These are phyloP conservation scores for Chesias legatella DNA, from an alignment of 2,888 invertebrate genomes.

Conservation along the genomic window DNA sequence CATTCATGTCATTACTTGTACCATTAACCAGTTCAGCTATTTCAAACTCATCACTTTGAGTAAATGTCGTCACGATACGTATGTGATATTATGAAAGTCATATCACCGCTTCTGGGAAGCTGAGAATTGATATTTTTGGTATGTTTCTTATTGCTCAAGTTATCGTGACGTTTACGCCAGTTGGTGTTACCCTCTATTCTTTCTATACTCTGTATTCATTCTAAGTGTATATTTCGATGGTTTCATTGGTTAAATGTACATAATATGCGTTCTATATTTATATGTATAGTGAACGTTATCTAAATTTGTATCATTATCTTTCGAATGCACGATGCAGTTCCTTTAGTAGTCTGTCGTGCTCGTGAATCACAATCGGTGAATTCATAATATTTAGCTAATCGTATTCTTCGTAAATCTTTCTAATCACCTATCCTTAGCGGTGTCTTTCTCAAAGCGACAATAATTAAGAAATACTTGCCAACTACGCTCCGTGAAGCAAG, in stretches of 20 bases:
- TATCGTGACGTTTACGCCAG: slow-evolving; percentile 51
- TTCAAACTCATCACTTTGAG: slow-evolving; percentile 1
- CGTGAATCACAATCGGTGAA: slow-evolving; percentile 60
- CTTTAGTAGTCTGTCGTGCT: slow-evolving; percentile 75
- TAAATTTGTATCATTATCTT: slow-evolving; percentile 68
- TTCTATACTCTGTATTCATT: too few species aligned
- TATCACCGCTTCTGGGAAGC: slow-evolving; percentile 69
- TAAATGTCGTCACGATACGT: slow-evolving; percentile 30
- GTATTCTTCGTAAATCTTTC: slow-evolving; percentile 29
- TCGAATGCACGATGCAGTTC: slow-evolving; percentile 78
- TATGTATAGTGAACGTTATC: slow-evolving; percentile 49
- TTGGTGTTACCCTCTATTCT: too few species aligned
- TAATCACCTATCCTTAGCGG: slow-evolving; percentile 26
- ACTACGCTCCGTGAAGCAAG: slow-evolving; percentile 50
- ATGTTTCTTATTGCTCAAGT: slow-evolving; percentile 73
- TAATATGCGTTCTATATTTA: slow-evolving; percentile 52
- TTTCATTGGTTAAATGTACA: slow-evolving; percentile 33
- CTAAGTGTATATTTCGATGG: slow-evolving; percentile 46
- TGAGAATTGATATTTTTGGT: slow-evolving; percentile 70
- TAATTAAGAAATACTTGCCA: slow-evolving; percentile 47
- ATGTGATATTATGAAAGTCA: slow-evolving; percentile 64
- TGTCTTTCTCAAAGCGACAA: slow-evolving; percentile 58
- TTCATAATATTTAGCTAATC: slow-evolving; percentile 33
- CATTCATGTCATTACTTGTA: too few species aligned
- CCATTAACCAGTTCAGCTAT: neutral